Percentiles rank a stretch among this genome's conserved stretches.
phyloP scores from a whole-genome alignment of 2,113 vertebrate species.

The Progne subis region DNA sequence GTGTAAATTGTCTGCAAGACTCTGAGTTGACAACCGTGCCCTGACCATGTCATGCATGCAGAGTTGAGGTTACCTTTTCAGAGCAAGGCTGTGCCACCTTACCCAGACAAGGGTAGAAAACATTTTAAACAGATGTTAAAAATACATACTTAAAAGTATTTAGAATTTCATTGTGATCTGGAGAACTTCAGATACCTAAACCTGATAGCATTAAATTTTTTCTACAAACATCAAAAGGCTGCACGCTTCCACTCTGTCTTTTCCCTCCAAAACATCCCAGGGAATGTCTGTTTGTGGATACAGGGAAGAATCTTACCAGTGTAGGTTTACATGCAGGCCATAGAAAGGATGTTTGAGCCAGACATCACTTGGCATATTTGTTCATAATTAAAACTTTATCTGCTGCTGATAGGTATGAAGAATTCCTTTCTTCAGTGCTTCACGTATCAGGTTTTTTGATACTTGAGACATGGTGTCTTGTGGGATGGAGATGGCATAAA shows the following conservation, averaged over 20 bases:
- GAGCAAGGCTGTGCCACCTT: background rate
- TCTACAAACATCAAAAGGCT: background rate
- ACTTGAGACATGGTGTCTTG: background rate
- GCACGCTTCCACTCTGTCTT: background rate
- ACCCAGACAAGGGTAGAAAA: background rate
- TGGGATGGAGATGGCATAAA: background rate
- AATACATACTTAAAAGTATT: background rate
- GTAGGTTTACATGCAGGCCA: background rate
- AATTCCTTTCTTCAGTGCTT: background rate
- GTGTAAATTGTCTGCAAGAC: background rate
- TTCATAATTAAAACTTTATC: background rate
- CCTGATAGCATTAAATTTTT: background rate
- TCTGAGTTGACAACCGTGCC: accelerated
- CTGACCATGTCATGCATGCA: background rate
- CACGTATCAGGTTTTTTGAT: background rate
- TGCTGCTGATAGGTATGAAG: background rate
- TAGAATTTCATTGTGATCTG: background rate
- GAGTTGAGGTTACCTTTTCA: background rate
- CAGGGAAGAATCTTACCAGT: background rate
- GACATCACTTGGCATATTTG: background rate
- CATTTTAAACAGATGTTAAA: background rate
- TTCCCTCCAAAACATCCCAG: background rate
- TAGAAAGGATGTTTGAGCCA: background rate
- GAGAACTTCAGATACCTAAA: background rate
- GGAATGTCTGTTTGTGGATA: background rate